Conservation (phyloP, 1,140 invertebrate genomes). For the Dufourea novaeangliae region DNA sequence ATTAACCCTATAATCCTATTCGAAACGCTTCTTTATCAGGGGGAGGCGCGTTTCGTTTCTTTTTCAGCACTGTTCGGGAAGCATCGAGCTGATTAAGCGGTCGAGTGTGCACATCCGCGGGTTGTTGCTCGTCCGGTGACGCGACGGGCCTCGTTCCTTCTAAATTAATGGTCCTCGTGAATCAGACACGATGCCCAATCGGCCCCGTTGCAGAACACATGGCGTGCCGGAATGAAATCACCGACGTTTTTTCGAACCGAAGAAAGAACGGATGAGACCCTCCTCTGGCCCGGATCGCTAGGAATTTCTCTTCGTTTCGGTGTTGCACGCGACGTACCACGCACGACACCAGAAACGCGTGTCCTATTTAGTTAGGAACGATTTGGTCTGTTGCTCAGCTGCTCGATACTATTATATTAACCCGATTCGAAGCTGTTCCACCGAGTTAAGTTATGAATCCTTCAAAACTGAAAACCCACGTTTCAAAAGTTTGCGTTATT, state of each 20-base stretch:
- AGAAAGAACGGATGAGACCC: not conserved
- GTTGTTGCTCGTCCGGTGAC: conserved; percentile 38
- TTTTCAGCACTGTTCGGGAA: conserved; percentile 25
- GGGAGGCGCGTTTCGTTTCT: not conserved
- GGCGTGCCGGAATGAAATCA: conserved; percentile 14
- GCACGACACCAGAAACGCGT: not conserved
- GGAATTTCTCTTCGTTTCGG: conserved; percentile 16
- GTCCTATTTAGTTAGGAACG: not conserved
- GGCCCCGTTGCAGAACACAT: conserved; percentile 1
- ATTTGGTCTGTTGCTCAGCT: not conserved
- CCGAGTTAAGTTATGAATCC: not conserved
- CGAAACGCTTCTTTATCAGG: conserved; percentile 17
- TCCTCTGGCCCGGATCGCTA: not conserved
- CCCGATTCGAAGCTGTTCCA: not conserved
- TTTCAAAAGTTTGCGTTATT: too few relatives aligned
- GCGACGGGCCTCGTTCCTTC: conserved; percentile 32
- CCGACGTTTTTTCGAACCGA: not conserved
- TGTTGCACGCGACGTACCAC: not conserved
- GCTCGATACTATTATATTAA: not conserved
- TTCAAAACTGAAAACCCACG: too few relatives aligned
- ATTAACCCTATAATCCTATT: too few relatives aligned
- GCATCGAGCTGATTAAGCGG: conserved; percentile 59
- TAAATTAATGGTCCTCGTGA: conserved; percentile 62
- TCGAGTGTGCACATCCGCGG: conserved; percentile 59
- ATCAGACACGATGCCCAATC: conserved; percentile 43